These are phyloP conservation scores for Zaprionus capensis DNA, from an alignment of 1,140 invertebrate genomes.

Conservation along the genomic window DNA sequence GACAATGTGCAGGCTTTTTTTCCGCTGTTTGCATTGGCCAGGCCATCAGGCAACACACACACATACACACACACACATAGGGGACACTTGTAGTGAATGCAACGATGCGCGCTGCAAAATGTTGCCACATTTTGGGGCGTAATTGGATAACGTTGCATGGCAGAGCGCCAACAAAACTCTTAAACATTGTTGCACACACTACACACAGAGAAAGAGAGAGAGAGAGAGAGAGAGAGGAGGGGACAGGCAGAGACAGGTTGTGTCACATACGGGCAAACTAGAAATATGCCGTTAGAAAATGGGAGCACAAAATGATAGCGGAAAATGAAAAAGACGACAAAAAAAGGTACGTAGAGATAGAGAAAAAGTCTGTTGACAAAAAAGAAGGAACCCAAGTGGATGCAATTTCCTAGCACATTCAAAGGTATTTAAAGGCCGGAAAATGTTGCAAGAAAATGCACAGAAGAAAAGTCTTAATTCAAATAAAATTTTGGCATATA, in stretches of 20 bases:
- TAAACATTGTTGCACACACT: constrained; percentile 42
- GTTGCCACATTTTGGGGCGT: constrained; percentile 41
- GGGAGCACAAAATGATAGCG: constrained; percentile 18
- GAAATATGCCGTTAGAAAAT: constrained; percentile 18
- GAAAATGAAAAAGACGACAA: constrained; percentile 14
- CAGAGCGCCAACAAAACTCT: constrained; percentile 32
- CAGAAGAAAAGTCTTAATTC: neutral
- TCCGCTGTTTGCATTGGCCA: constrained; percentile 44
- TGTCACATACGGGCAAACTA: constrained; percentile 21
- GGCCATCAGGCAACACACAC: constrained; percentile 32
- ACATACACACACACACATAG: constrained; percentile 16
- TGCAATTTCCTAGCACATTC: constrained; percentile 2
- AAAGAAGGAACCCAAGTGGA: neutral
- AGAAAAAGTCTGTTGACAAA: neutral
- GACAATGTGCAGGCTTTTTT: constrained; percentile 32
- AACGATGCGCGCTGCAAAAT: constrained; percentile 34
- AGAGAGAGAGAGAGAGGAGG: neutral
- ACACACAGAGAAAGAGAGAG: neutral
- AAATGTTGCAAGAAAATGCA: neutral
- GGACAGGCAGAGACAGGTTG: neutral
- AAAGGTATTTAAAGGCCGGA: constrained; percentile 8
- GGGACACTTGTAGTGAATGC: constrained; percentile 11
- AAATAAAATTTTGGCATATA: neutral
- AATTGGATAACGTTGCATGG: constrained; percentile 45
- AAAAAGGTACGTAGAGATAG: neutral